A percentile compares a stretch with the other conserved stretches of the same genome.
phyloP scores from a whole-genome alignment of 2,888 invertebrate species.

The Callyntrura guangdongensis region DNA sequence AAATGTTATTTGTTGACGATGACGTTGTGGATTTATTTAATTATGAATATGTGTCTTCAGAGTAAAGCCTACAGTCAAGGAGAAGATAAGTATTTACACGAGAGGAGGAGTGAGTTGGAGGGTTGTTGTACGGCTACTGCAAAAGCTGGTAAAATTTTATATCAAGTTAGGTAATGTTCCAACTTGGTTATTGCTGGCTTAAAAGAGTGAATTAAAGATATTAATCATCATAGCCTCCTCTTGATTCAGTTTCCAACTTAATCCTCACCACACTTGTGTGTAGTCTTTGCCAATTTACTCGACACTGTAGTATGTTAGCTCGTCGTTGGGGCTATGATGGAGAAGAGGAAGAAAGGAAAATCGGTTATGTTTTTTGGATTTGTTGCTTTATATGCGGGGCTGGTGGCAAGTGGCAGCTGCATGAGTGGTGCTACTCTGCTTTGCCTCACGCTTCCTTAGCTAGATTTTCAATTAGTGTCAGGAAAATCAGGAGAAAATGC shows the following conservation, averaged over 20 bases:
- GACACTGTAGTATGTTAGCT: not conserved
- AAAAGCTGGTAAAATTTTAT: not conserved
- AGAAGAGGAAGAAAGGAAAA: not conserved
- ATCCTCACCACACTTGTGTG: not conserved
- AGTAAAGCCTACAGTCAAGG: not conserved
- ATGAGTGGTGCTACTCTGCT: too few relatives aligned
- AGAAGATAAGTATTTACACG: not conserved
- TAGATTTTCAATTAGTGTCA: too few relatives aligned
- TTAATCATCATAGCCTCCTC: conserved; percentile 2
- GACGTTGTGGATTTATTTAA: conserved; percentile 53
- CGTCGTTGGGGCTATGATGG: not conserved
- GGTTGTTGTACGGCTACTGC: too few relatives aligned
- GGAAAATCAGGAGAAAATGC: not conserved
- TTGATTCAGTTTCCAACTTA: not conserved
- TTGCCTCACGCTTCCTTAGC: too few relatives aligned
- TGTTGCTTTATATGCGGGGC: too few relatives aligned
- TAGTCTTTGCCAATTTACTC: not conserved
- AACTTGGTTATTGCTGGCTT: conserved; percentile 16
- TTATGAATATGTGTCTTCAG: conserved; percentile 47
- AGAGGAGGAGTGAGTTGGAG: not conserved
- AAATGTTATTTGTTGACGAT: not conserved
- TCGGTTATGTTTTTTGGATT: too few relatives aligned
- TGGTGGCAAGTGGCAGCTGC: too few relatives aligned
- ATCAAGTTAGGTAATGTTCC: too few relatives aligned
- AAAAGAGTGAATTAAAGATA: conserved; percentile 22